Evolutionary conservation across 2,888 invertebrate genomes (phyloP).

Genomic region (Hirtodrosophila trivittata): DNA sequence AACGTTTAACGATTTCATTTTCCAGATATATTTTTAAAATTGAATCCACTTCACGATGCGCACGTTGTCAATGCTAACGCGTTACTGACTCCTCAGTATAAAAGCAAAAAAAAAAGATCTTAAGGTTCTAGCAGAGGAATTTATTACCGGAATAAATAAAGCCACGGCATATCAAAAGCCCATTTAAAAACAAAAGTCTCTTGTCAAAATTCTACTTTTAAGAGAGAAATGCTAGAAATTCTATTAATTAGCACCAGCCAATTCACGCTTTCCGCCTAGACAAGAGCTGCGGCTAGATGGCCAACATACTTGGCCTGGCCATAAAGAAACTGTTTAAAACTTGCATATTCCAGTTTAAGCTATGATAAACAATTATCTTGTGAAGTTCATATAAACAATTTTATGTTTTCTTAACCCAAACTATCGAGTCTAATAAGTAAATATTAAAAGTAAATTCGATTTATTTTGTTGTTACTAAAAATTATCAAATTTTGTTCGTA

Average conservation of each 20-base stretch:
- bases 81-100: slow-evolving; percentile 47
- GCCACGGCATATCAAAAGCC: slow-evolving; percentile 5
- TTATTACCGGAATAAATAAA: slow-evolving; percentile 12
- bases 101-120: slow-evolving; percentile 18
- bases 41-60: slow-evolving; percentile 9
- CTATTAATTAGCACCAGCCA: slow-evolving; percentile 67
- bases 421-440: too few relatives aligned
- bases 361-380: not conserved
- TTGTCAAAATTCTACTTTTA: slow-evolving; percentile 10
- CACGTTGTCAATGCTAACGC: slow-evolving; percentile 50
- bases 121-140: slow-evolving; percentile 42
- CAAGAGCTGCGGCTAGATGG: slow-evolving; percentile 5
- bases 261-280: slow-evolving; percentile 39
- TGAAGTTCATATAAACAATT: slow-evolving; percentile 35
- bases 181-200: slow-evolving; percentile 13
- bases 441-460: too few relatives aligned
- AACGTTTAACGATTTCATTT: slow-evolving; percentile 38
- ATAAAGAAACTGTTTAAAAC: slow-evolving; percentile 60
- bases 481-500: too few relatives aligned
- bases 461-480: too few relatives aligned
- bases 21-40: slow-evolving; percentile 6
- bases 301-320: slow-evolving; percentile 36
- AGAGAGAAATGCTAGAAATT: slow-evolving; percentile 62
- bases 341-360: slow-evolving; percentile 67
- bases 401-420: too few relatives aligned